Conservation (phyloP, 2,797 vertebrate species). For the Chlorospingus flavigularis region DNA sequence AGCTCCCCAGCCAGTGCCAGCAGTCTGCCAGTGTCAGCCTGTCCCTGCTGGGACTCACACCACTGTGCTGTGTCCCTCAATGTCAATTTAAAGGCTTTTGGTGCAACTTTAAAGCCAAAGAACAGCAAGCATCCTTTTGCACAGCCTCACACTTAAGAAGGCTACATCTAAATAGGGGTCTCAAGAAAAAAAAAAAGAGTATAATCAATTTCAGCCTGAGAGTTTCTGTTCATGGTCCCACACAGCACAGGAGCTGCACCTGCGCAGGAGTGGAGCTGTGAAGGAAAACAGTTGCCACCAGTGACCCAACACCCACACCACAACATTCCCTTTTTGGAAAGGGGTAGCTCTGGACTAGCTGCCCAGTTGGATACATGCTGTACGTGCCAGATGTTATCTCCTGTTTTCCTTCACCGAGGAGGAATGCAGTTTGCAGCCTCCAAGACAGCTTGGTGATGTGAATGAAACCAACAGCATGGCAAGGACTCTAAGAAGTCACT, state of each 20-base stretch:
- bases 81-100: neutral
- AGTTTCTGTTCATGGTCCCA: neutral
- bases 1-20: fast-evolving
- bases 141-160: neutral
- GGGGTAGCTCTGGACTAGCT: neutral
- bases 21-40: neutral
- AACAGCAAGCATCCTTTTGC: fast-evolving
- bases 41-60: neutral
- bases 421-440: neutral
- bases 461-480: neutral
- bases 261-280: neutral
- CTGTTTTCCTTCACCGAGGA: neutral
- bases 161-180: neutral
- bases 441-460: fast-evolving
- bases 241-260: neutral
- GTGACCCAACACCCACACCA: fast-evolving
- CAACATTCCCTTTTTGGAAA: neutral
- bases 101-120: neutral
- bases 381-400: neutral
- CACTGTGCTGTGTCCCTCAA: fast-evolving
- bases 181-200: neutral
- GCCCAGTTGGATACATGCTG: fast-evolving
- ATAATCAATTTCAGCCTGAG: neutral
- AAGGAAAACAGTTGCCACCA: fast-evolving
- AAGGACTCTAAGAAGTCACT: neutral